Evolutionary conservation across 1,140 invertebrate genomes (phyloP).

Genomic region (Marisa cornuarietis): DNA sequence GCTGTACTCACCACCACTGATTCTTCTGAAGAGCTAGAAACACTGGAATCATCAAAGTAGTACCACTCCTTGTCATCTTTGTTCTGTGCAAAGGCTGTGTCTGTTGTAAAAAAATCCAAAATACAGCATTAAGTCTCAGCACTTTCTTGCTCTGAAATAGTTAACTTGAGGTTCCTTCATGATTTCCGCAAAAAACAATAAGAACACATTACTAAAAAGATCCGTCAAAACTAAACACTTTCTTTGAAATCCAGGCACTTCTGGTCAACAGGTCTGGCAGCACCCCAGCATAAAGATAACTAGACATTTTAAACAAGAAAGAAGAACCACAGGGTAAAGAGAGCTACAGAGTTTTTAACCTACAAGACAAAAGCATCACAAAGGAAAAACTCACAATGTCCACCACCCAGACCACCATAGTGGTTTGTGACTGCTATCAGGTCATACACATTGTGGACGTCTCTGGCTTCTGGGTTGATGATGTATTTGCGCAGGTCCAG

Average conservation of each 20-base stretch:
- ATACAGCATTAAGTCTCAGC: too few relatives aligned
- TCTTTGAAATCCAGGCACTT: neutral
- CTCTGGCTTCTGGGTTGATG: constrained; percentile 58
- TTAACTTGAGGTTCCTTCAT: too few relatives aligned
- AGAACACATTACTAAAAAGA: neutral
- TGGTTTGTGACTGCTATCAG: constrained; percentile 72
- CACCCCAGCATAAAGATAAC: neutral
- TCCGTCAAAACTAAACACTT: neutral
- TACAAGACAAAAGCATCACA: constrained; percentile 7
- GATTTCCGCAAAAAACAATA: neutral
- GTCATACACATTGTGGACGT: constrained; percentile 65
- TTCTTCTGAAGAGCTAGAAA: constrained; percentile 57
- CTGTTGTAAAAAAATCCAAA: constrained; percentile 39
- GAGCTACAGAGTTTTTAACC: neutral
- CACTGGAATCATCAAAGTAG: constrained; percentile 73
- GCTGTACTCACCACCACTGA: constrained; percentile 54
- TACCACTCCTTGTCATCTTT: constrained; percentile 69
- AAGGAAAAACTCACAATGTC: constrained; percentile 68
- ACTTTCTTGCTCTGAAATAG: too few relatives aligned
- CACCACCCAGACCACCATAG: constrained; percentile 71
- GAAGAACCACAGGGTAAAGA: neutral
- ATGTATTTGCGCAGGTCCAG: constrained; percentile 69
- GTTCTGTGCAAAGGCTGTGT: constrained; percentile 71
- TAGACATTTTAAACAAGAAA: neutral
- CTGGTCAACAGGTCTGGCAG: neutral